Evolutionary conservation across 2,888 invertebrate species (phyloP).

Genomic region (Homarus gammarus): DNA sequence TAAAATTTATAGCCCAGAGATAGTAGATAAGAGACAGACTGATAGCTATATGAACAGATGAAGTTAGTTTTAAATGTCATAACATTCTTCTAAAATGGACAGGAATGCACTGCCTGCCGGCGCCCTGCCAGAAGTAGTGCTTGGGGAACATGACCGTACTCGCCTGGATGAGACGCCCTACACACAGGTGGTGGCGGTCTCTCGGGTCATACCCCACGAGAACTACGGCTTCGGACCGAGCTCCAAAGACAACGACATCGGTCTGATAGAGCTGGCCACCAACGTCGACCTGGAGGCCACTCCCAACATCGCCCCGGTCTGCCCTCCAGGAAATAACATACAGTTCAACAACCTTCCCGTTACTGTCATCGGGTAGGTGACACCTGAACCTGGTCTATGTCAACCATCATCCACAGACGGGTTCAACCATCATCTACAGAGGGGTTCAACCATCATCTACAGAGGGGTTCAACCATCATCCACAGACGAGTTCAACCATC

Average conservation of each 20-base stretch:
- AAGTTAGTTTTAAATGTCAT: too few relatives aligned
- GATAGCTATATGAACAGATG: too few relatives aligned
- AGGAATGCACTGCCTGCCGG: conserved; percentile 39
- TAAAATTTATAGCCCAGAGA: too few relatives aligned
- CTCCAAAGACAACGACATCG: conserved; percentile 54
- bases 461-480: too few relatives aligned
- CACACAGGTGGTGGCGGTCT: conserved; percentile 13
- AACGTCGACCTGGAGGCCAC: conserved; percentile 15
- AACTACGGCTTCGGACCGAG: neutral
- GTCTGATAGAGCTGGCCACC: conserved; percentile 42
- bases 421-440: too few relatives aligned
- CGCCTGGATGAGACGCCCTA: conserved; percentile 30
- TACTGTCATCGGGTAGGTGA: conserved; percentile 44
- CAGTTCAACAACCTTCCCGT: conserved; percentile 15
- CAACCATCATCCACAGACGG: too few relatives aligned
- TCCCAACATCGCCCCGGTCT: conserved; percentile 49
- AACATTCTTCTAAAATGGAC: too few relatives aligned
- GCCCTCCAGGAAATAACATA: conserved; percentile 22
- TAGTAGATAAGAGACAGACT: too few relatives aligned
- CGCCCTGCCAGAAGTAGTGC: conserved; percentile 45
- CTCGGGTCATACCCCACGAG: conserved; percentile 38
- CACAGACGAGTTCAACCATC: too few relatives aligned
- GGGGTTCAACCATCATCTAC: too few relatives aligned
- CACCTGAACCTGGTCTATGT: too few relatives aligned
- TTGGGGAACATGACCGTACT: conserved; percentile 50